Evolutionary conservation across 2,797 vertebrate genomes (phyloP), one percentile per base, ranked within the genome.

Genomic region (Diceros bicornis): DNA sequence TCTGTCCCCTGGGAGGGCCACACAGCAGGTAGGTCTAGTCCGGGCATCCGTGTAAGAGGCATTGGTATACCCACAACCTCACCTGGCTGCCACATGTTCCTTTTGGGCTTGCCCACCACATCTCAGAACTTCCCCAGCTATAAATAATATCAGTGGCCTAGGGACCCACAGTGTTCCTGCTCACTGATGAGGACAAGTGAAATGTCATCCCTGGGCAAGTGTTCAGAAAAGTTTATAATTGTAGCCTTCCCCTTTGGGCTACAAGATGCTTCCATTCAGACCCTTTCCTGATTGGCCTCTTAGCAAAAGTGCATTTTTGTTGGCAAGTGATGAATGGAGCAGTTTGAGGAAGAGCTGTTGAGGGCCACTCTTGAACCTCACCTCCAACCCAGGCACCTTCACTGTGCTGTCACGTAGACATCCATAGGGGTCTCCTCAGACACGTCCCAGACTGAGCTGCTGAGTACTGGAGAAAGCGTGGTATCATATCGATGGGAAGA

Each of bases 1-100:
- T 93, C 81, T 71, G 85, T 94, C 4, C 90, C 92, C n/a, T 95
- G 95, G 79, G 85, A 95, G 50, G 50, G 81, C 55, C 68, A 32
- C 29, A 10, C 64, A 74, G 47, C 95, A 91, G 94, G 95, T 89
- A 88, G 89, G 94, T 57, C 41, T 27, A 14, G 10, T 20, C 20
- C 21, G 34, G 52, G 17, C 37, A 44, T 96, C 83, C 79, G 8
- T 37, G 57, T 27, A 71, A 32, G 34, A 86, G 41, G 7, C 29
- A 3, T 7, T 68, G 27, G 44, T 68, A 2, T 61, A 21, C 10
- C 50, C 17, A 69, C 62, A 66, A 37, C 55, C 29, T 79, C 69
- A 59, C 7, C 41, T 27, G 75, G 75, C 52, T n/a, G 52, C 34
- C n/a, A 23, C 7, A 1, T 3, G 8, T 79, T 84, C 52, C 52